These are phyloP conservation scores for Zingel zingel DNA, from an alignment of 2,113 vertebrate genomes.

Conservation along the genomic window DNA sequence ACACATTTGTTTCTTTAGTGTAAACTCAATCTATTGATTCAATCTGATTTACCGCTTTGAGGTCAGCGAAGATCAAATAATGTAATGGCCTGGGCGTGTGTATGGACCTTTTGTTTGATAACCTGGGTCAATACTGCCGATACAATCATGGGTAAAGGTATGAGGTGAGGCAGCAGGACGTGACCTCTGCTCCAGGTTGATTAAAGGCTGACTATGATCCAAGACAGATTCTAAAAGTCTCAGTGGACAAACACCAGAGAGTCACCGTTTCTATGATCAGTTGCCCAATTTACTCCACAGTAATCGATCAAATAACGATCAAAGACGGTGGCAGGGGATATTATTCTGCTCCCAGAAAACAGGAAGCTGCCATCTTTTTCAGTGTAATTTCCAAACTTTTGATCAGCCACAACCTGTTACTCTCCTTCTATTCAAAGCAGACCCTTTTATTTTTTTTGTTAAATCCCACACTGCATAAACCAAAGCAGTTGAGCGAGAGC, in stretches of 20 bases:
- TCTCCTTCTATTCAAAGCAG: neutral
- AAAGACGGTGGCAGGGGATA: conserved; percentile 15
- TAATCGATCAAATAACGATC: conserved; percentile 43
- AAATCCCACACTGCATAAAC: conserved; percentile 21
- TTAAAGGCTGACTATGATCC: conserved; percentile 53
- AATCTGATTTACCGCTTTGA: conserved; percentile 11
- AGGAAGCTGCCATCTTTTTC: conserved; percentile 8
- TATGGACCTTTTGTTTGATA: conserved; percentile 30
- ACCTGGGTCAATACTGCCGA: conserved; percentile 50
- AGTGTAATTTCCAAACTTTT: neutral
- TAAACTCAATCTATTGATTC: conserved; percentile 29
- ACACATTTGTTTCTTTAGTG: neutral
- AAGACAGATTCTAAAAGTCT: conserved; percentile 15
- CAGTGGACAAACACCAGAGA: conserved; percentile 38
- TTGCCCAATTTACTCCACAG: conserved; percentile 7
- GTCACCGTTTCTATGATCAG: conserved; percentile 39
- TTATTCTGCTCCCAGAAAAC: conserved; percentile 1
- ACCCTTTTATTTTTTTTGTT: neutral
- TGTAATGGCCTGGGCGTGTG: conserved; percentile 24
- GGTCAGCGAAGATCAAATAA: conserved; percentile 35
- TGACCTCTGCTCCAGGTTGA: conserved; percentile 37
- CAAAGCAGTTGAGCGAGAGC: conserved; percentile 9
- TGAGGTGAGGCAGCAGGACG: conserved; percentile 5
- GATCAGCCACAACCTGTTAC: conserved; percentile 1
- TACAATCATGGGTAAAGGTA: conserved; percentile 13